A percentile compares a stretch with the other conserved stretches of the same genome.
These are phyloP conservation scores for Pteruthius melanotis DNA, from an alignment of 2,113 vertebrate genomes.

Conservation along the genomic window DNA sequence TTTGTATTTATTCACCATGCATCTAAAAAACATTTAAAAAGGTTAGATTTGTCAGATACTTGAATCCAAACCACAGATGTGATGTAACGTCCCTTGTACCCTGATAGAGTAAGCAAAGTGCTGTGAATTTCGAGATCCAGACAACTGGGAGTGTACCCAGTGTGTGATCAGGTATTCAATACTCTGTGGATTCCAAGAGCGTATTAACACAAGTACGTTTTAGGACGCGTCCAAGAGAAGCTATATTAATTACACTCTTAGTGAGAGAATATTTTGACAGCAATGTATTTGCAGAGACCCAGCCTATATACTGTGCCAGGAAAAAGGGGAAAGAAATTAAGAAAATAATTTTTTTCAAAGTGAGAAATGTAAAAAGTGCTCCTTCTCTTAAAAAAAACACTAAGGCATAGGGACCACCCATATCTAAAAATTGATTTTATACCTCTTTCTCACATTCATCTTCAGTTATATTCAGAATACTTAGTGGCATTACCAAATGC, in stretches of 20 bases:
- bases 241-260: neutral
- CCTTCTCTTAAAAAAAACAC: neutral
- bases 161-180: neutral
- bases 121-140: neutral
- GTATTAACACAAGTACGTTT: accelerated
- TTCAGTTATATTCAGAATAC: neutral
- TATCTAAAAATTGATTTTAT: neutral
- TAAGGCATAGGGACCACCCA: neutral
- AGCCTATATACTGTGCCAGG: neutral
- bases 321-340: neutral
- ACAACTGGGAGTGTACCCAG: neutral
- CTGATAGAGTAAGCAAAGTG: neutral
- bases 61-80: neutral
- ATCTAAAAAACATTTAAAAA: neutral
- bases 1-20: neutral
- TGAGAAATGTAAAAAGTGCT: neutral
- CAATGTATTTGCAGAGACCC: neutral
- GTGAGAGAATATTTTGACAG: neutral
- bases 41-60: neutral
- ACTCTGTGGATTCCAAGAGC: neutral
- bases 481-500: neutral
- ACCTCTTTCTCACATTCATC: neutral
- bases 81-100: neutral
- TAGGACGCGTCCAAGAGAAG: neutral
- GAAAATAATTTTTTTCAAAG: neutral